Evolutionary conservation across 2,113 vertebrate species (phyloP).

Genomic region (Apeltes quadracus): DNA sequence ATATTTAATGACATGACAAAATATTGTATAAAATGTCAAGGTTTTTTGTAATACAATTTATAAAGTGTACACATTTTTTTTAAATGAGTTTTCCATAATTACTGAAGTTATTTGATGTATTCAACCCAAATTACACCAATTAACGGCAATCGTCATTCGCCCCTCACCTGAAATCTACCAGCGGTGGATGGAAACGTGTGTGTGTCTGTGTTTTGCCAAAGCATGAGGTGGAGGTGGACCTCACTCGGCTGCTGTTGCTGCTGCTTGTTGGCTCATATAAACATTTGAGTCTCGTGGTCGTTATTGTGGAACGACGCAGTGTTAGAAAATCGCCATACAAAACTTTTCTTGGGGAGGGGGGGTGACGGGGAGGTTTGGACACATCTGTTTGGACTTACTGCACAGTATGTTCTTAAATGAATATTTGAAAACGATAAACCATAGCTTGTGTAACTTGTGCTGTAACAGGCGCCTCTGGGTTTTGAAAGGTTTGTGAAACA

Average conservation of each 20-base stretch:
- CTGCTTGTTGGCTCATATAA: not conserved
- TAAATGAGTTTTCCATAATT: too few species aligned
- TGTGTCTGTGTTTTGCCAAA: slow-evolving; percentile 16
- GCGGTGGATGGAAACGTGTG: not conserved
- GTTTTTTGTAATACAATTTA: too few species aligned
- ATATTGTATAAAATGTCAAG: too few species aligned
- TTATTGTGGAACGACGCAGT: not conserved
- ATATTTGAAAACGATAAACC: not conserved
- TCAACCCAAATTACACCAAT: too few species aligned
- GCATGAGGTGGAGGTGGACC: slow-evolving; percentile 27
- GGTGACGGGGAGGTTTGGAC: not conserved
- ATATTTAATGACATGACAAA: too few species aligned
- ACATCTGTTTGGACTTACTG: not conserved
- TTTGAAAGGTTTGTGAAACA: not conserved
- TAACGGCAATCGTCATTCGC: not conserved
- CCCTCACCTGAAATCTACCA: not conserved
- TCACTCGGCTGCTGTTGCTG: slow-evolving; percentile 15
- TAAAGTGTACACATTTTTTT: not conserved
- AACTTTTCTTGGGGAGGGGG: not conserved
- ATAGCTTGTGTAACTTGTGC: not conserved
- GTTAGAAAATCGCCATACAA: not conserved
- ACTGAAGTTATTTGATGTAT: too few species aligned
- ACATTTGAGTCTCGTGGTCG: not conserved
- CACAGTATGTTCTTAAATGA: too few species aligned
- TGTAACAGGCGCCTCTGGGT: too few species aligned